A percentile compares a stretch with the other conserved stretches of the same genome.
phyloP scores from a whole-genome alignment of 1,140 invertebrate species.

The Theocolax elegans region DNA sequence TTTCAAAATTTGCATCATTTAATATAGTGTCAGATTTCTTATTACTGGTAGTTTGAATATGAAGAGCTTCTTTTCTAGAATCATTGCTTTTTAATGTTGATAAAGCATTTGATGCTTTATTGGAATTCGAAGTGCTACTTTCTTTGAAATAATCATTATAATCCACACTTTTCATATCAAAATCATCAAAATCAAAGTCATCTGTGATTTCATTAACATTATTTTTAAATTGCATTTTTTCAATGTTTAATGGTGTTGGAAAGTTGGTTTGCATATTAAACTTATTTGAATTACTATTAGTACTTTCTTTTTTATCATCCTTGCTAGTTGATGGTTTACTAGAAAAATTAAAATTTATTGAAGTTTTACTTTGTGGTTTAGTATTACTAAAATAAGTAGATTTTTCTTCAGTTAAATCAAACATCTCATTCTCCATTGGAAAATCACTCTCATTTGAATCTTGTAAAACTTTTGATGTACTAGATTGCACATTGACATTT shows the following conservation, averaged over 20 bases:
- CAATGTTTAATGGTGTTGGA: background rate
- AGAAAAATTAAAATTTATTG: background rate
- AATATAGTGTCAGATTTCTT: background rate
- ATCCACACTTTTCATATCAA: constrained; percentile 37
- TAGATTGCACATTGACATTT: background rate
- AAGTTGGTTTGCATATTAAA: background rate
- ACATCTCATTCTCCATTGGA: constrained; percentile 34
- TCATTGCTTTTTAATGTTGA: background rate
- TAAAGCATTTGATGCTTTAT: background rate
- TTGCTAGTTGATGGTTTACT: background rate
- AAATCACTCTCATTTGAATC: constrained; percentile 19
- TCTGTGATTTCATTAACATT: constrained; percentile 20
- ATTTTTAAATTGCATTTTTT: background rate
- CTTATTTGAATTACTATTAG: background rate
- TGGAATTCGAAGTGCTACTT: background rate
- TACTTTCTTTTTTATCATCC: background rate
- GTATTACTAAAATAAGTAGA: background rate
- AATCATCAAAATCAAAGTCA: constrained; percentile 47
- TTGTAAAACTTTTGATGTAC: background rate
- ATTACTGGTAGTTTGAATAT: background rate
- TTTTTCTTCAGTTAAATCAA: constrained; percentile 24
- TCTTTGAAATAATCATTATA: background rate
- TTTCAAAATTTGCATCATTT: constrained; percentile 8
- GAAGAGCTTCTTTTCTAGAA: background rate
- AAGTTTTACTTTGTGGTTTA: constrained; percentile 10